These are phyloP conservation scores for Mus pahari DNA, from an alignment of 2,113 vertebrate genomes.

Conservation along the genomic window DNA sequence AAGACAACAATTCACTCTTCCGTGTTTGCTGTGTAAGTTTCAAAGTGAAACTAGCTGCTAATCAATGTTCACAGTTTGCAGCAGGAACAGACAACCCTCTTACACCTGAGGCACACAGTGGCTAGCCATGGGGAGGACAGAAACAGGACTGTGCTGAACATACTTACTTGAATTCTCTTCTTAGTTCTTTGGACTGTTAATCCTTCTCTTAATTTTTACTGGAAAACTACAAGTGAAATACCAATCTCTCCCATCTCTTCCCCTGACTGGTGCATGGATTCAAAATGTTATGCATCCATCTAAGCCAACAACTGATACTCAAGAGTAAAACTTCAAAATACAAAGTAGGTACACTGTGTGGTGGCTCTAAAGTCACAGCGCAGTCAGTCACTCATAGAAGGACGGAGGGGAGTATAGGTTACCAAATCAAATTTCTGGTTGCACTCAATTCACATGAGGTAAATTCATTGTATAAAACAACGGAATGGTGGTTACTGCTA, in stretches of 20 bases:
- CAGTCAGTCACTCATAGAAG: background rate
- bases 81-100: slow-evolving; percentile 43
- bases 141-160: background rate
- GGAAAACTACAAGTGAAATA: slow-evolving; percentile 45
- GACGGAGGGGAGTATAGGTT: background rate
- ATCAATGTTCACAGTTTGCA: slow-evolving; percentile 61
- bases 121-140: background rate
- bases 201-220: background rate
- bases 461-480: background rate
- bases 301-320: background rate
- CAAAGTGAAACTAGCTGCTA: slow-evolving; percentile 72
- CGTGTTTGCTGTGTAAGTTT: slow-evolving; percentile 59
- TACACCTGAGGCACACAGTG: slow-evolving; percentile 35
- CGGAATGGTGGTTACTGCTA: background rate
- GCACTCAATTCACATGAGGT: background rate
- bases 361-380: background rate
- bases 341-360: background rate
- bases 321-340: slow-evolving; percentile 48
- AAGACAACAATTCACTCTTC: slow-evolving; percentile 68
- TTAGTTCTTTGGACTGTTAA: background rate
- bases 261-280: background rate
- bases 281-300: background rate
- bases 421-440: slow-evolving; percentile 22
- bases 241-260: slow-evolving; percentile 5
- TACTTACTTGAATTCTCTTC: background rate